Base-by-base conservation (phyloP, 2,888 invertebrate genomes). In the Branchipolynoe longqiensis region DNA sequence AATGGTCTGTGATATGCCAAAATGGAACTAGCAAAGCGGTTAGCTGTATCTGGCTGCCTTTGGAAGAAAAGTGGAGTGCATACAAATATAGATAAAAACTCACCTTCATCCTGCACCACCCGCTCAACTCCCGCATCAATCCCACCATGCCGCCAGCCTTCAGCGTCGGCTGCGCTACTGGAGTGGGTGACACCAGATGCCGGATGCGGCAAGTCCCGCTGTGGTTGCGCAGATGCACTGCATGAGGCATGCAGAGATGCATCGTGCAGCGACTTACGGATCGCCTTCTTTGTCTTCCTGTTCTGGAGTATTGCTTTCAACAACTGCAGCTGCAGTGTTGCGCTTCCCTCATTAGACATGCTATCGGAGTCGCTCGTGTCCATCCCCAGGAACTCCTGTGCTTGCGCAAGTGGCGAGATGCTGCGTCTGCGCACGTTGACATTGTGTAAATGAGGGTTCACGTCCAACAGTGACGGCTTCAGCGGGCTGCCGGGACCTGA, bases 301-400 rank as follows among this genome's bases (percentile, higher is more conserved):
- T 85, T 83, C 69, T 59, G 83, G 2, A 86, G 83, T 3, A 87
- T 40, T 14, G 86, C 87, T 33, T 87, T 87, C 31, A 87, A 82
- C 25, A 87, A 83, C 56, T 83, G 85, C 2, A 86, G 85, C 41
- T 86, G 85, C 31, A 87, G 56, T 1, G 87, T 62, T 22, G 87
- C 83, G 33, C 78, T 78, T 22, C 58, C 62, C 38, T 85, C 86
- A 18, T 83, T 25, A 0, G 83, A 56, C 0, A 56, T 38, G 1
- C 33, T 41, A 4, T 81, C 82, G 8, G 69, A 69, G 48, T 83
- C 83, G 31, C 58, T 84, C n/a, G n/a, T n/a, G 31, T 84, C 84
- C 38, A 38, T 86, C 22, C 40, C 38, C 25, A 58, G 25, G 22
- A 83, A 78, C 25, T 83, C 82, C 54, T 58, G 62, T 18, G 81